Base-by-base conservation (phyloP, 2,113 vertebrate species). In the Festucalex cinctus region DNA sequence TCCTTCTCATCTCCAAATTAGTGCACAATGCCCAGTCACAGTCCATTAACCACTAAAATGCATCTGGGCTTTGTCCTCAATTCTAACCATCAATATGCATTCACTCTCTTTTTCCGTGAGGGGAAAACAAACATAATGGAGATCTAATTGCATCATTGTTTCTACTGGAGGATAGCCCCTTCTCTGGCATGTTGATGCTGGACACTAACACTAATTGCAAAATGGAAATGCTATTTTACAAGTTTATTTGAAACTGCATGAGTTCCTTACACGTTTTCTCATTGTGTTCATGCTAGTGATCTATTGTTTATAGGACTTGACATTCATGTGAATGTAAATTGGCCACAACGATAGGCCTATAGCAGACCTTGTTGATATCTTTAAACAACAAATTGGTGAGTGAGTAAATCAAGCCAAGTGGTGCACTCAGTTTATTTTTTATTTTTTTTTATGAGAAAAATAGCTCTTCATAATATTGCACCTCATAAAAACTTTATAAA, bases 61-160 rank as follows among this genome's bases (percentile, higher is more conserved):
- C 51, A 68, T 70, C 62, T 67, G 46, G 53, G 35, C 54, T 72
- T 76, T 69, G 1, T 77, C 66, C 48, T 43, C 53, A 26, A 73
- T 63, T 59, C 44, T 36, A 64, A 70, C 65, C 59, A 54, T 63
- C 71, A 74, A 68, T 75, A 58, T 7, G 53, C 75, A 83, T 69
- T 66, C 69, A 53, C 72, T 85, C 24, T 56, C 5, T 56, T 57
- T 24, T 26, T 13, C 51, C 51, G 1, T 24, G n/a, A 24, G 5
- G 22, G 12, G 51, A 54, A 54, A 54, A 14, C 51, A 26, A 54
- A 54, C 51, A 54, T 3, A 53, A 53, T 6, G 24, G 53, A 14
- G 22, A 10, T 28, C 12, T 28, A 28, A 56, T 56, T 56, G 24
- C 24, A 56, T 26, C 24, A 14, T 7, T 48, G 6, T n/a, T 48